phyloP scores from a whole-genome alignment of 1,140 invertebrate genomes.

The Maconellicoccus hirsutus region DNA sequence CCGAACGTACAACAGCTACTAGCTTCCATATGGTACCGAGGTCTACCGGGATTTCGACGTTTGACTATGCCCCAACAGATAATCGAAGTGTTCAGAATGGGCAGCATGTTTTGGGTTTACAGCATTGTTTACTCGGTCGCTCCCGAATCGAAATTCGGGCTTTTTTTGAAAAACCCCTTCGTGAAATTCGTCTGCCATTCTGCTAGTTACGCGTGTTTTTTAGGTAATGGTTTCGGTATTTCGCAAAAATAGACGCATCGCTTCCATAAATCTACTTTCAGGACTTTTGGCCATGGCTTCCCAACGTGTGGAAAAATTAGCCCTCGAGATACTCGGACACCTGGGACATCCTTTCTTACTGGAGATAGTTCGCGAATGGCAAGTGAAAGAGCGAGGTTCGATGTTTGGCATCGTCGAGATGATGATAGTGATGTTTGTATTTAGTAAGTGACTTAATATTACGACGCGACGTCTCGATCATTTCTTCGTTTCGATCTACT shows the following conservation, averaged over 20 bases:
- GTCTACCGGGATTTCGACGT: constrained; percentile 72
- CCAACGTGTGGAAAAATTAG: constrained; percentile 63
- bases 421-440: constrained; percentile 66
- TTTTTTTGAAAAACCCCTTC: constrained; percentile 82
- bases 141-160: constrained; percentile 63
- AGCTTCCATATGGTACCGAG: constrained; percentile 88
- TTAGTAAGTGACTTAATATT: constrained; percentile 64
- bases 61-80: constrained; percentile 62
- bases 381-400: constrained; percentile 63
- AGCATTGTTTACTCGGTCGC: constrained; percentile 73
- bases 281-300: constrained; percentile 70
- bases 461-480: no score
- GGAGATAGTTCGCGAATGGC: constrained; percentile 62
- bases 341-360: neutral
- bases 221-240: constrained; percentile 60
- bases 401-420: constrained; percentile 74
- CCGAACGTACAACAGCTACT: constrained; percentile 84
- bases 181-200: constrained; percentile 90
- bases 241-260: no score
- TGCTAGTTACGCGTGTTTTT: constrained; percentile 75
- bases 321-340: constrained; percentile 42
- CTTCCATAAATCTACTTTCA: constrained; percentile 34
- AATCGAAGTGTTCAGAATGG: constrained; percentile 62
- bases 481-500: no score
- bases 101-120: constrained; percentile 74